Evolutionary conservation across 2,888 invertebrate species (phyloP), one percentile per base, ranked within the genome.

Genomic region (Cartodere bifasciata): DNA sequence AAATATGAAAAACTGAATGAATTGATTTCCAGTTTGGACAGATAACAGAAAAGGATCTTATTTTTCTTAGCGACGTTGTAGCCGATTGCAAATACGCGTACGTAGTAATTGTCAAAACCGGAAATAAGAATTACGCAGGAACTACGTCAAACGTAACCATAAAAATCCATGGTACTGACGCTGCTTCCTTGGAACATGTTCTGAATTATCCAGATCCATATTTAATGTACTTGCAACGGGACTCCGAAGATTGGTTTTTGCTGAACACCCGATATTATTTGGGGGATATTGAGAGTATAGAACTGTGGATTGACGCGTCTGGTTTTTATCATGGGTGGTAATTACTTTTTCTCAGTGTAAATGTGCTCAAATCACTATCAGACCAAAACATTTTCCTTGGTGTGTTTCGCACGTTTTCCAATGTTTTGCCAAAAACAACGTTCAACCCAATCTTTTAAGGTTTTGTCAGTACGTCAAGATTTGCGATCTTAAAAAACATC

Each of bases 121-220:
- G 34, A 9, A 28, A 28, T 9, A 25, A 21, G n/a, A 13, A 24
- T 4, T 26, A 29, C 12, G 25, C 38, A 9, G 40, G 40, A 12
- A 40, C 40, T 4, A 35, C 38, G 1, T 40, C 40, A 12, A 34
- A 33, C 5, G 20, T 40, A 9, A 27, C 20, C n/a, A 31, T 40
- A 6, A 15, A 24, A 20, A n/a, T 35, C 5, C 16, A 23, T 17
- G 35, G 35, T 10, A 4, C 4, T 9, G 17, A 22, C 9, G 21
- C 11, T 12, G 9, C 4, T 26, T 34, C 31, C 3, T 23, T 50
- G 52, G 44, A 44, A 25, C 52, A 52, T 23, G 43, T 49, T 5
- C 30, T 52, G 3, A 52, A 52, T 35, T 51, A 45, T 41, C 52
- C 52, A 2, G 52, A 52, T 35, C 50, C 50, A 1, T 40, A 50